Conservation (phyloP, 2,113 vertebrate genomes). For the Mobula birostris region DNA sequence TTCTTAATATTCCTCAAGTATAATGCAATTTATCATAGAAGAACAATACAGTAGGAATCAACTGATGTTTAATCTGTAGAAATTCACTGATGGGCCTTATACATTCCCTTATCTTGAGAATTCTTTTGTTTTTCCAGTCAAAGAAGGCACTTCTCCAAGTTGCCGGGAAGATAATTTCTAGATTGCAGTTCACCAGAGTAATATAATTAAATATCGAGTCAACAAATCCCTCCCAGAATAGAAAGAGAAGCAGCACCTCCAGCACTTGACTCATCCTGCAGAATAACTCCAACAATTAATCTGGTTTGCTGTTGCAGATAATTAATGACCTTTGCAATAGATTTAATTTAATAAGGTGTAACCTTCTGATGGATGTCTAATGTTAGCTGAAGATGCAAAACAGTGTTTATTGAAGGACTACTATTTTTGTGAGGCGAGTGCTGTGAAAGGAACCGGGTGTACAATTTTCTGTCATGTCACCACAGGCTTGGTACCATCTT, state of each 20-base stretch:
- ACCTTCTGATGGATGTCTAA: constrained; percentile 7
- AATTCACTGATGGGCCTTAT: neutral
- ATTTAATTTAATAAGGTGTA: constrained; percentile 20
- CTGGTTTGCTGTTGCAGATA: constrained; percentile 8
- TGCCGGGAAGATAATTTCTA: neutral
- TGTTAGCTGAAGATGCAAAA: neutral
- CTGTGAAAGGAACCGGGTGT: neutral
- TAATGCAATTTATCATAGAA: too few relatives aligned
- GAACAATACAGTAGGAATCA: neutral
- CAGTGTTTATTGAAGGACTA: neutral
- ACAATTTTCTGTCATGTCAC: neutral
- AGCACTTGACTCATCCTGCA: neutral
- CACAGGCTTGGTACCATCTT: neutral
- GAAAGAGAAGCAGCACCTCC: neutral
- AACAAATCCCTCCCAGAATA: neutral
- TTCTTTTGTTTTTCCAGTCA: neutral
- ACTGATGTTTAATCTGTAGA: neutral
- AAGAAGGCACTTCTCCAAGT: neutral
- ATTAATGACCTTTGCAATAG: constrained; percentile 25
- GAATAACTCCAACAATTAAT: neutral
- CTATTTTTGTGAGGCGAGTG: neutral
- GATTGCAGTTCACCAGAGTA: neutral
- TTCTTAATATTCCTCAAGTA: neutral
- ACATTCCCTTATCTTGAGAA: neutral
- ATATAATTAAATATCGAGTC: neutral